Evolutionary conservation across 2,888 invertebrate genomes (phyloP).

Genomic region (Aleiodes testaceus): DNA sequence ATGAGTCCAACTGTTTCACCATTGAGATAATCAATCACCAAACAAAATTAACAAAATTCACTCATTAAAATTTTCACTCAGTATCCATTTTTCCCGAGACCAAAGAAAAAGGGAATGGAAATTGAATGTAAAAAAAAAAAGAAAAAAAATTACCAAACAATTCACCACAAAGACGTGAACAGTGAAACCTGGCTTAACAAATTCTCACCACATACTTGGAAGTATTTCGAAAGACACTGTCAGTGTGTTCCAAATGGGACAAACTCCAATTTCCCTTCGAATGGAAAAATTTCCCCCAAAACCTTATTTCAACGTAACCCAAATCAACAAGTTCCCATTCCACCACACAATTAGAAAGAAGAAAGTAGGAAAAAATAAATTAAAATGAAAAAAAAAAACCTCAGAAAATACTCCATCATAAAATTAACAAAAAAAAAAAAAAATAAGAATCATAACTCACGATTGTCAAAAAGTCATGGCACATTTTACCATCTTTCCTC

Average conservation of each 20-base stretch:
- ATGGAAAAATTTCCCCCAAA: conserved; percentile 1
- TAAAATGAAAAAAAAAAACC: background rate
- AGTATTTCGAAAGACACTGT: conserved; percentile 11
- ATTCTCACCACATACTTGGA: conserved; percentile 26
- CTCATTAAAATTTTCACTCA: too few relatives aligned
- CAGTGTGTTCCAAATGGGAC: conserved; percentile 25
- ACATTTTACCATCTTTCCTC: too few relatives aligned
- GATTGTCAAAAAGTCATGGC: too few relatives aligned
- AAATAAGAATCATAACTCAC: too few relatives aligned
- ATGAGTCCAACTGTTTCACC: too few relatives aligned
- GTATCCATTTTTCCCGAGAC: background rate
- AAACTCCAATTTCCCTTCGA: conserved; percentile 4
- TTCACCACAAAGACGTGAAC: background rate
- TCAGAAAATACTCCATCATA: background rate
- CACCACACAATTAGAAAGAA: background rate
- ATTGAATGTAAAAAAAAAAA: background rate
- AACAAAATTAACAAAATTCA: too few relatives aligned
- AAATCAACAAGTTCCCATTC: background rate
- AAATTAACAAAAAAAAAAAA: too few relatives aligned
- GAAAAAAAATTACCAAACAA: background rate
- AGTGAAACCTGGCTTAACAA: conserved; percentile 2
- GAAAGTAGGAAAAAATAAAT: background rate
- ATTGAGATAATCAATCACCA: too few relatives aligned
- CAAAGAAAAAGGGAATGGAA: background rate
- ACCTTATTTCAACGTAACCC: background rate